These are phyloP conservation scores for Crocallis elinguaria DNA, from an alignment of 2,888 invertebrate genomes.

Conservation along the genomic window DNA sequence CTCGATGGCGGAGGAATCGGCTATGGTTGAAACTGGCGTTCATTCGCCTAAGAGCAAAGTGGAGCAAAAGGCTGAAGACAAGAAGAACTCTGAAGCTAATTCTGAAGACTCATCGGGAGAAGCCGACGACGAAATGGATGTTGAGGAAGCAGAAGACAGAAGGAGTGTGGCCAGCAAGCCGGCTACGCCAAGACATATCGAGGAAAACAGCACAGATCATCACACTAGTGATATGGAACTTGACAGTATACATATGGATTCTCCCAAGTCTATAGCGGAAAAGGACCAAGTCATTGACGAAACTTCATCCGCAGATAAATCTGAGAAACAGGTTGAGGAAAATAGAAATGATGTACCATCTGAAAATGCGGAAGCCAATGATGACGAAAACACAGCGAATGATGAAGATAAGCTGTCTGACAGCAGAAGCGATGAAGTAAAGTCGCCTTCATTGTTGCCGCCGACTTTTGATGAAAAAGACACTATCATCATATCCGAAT, in stretches of 20 bases:
- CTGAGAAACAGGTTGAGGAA: constrained; percentile 49
- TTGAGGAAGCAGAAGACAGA: constrained; percentile 83
- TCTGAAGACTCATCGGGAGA: constrained; percentile 87
- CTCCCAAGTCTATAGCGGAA: constrained; percentile 73
- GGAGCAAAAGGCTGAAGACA: constrained; percentile 58
- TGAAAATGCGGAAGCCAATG: constrained; percentile 41
- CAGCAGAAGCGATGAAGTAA: constrained; percentile 59
- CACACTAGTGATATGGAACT: constrained; percentile 82
- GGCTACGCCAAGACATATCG: constrained; percentile 62
- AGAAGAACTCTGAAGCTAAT: constrained; percentile 77
- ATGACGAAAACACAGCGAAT: constrained; percentile 44
- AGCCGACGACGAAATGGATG: constrained; percentile 88
- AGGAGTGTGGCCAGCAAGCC: constrained; percentile 70
- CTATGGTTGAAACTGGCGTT: constrained; percentile 31
- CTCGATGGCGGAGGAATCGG: constrained; percentile 50
- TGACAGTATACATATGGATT: constrained; percentile 79
- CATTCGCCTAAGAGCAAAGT: constrained; percentile 47
- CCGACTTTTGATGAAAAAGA: constrained; percentile 71
- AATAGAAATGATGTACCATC: constrained; percentile 39
- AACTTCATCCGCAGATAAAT: constrained; percentile 51
- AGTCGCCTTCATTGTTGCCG: constrained; percentile 56
- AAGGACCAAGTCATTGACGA: constrained; percentile 73
- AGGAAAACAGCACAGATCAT: constrained; percentile 76
- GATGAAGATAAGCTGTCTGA: constrained; percentile 57
- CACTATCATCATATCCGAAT: constrained; percentile 78